Percentiles rank a stretch among this genome's conserved stretches.
Conservation (phyloP, 2,797 vertebrate genomes). For the Rhodeus uyekii region DNA sequence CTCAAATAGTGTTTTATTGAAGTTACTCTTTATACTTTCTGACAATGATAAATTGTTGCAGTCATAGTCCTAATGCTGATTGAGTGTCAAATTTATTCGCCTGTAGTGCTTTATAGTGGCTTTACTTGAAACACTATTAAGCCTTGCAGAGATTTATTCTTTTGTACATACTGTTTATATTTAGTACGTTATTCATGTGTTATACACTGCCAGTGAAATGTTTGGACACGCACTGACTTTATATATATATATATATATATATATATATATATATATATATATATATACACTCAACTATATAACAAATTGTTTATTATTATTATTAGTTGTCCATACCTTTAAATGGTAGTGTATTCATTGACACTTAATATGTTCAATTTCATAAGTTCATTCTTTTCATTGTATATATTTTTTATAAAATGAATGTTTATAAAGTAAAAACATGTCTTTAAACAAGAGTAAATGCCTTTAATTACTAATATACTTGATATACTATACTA, state of each 20-base stretch:
- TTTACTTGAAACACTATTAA: conserved; percentile 44
- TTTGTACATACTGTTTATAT: neutral
- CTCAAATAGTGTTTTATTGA: neutral
- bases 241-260: no score
- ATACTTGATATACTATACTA: neutral
- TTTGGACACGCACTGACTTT: neutral
- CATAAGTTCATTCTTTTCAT: neutral
- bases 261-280: no score
- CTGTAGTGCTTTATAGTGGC: conserved; percentile 34
- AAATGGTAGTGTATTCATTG: neutral
- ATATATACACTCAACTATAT: no score
- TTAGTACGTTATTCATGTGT: neutral
- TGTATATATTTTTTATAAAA: neutral
- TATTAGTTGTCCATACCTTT: neutral
- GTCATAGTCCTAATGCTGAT: conserved; percentile 64
- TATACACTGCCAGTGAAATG: neutral
- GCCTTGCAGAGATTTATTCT: conserved; percentile 39
- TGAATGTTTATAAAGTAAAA: neutral
- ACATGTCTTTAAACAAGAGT: neutral
- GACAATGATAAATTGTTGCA: neutral
- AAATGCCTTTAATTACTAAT: neutral
- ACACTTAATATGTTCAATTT: neutral
- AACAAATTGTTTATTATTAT: no score
- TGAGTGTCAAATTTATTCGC: conserved; percentile 68
- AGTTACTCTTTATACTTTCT: neutral